Percentiles rank a stretch among this genome's conserved stretches.
phyloP scores from a whole-genome alignment of 1,140 invertebrate genomes.

The Triops longicaudatus region DNA sequence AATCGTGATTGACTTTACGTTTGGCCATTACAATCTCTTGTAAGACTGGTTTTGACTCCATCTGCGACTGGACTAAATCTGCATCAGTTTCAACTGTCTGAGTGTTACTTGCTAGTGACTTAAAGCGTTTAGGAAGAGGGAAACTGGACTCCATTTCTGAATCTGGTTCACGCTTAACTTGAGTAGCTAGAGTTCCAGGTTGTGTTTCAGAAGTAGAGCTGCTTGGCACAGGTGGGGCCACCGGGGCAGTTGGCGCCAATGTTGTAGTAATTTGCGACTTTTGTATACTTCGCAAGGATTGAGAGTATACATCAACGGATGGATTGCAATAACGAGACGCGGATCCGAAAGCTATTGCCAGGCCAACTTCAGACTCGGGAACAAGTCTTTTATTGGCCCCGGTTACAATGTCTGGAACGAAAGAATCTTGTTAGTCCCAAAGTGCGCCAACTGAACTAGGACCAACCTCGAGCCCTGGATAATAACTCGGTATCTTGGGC shows the following conservation, averaged over 20 bases:
- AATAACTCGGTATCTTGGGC: neutral
- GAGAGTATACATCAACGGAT: neutral
- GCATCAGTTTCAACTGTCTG: neutral
- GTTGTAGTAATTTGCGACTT: neutral
- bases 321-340: neutral
- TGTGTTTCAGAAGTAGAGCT: neutral
- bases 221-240: neutral
- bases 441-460: too few relatives aligned
- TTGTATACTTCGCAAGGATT: neutral
- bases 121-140: neutral
- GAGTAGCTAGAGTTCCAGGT: neutral
- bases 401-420: neutral
- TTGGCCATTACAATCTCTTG: too few relatives aligned
- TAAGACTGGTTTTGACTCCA: neutral
- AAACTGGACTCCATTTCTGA: neutral
- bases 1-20: too few relatives aligned
- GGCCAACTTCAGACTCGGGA: neutral
- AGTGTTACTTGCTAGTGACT: neutral
- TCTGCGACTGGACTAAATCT: neutral
- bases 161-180: neutral
- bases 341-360: neutral
- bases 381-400: neutral
- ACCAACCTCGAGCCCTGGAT: neutral
- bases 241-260: neutral
- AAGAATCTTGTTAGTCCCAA: neutral